Evolutionary conservation across 2,888 invertebrate species (phyloP), one percentile per base, ranked within the genome.

Genomic region (Eucera pruinosa): DNA sequence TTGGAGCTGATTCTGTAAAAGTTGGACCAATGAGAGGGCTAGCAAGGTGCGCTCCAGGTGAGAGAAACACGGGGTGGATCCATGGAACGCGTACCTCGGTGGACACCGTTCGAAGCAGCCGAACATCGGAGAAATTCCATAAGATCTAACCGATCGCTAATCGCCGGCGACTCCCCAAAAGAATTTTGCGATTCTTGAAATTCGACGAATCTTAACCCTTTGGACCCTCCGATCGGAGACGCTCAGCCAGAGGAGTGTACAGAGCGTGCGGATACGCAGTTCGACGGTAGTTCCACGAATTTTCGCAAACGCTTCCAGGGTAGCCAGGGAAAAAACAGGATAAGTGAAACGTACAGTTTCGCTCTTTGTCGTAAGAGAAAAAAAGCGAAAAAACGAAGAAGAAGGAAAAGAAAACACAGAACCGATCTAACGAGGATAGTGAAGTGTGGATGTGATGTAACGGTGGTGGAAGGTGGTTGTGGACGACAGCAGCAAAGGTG

Each of bases 401-500:
- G 41, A 13, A n/a, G 9, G 33, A 48, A 45, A 39, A 23, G 20
- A 48, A 48, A 36, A 18, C 18, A 33, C 41, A 33, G 43, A 60
- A 27, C 25, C 7, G 18, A 58, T n/a, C 23, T 30, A 30, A 45
- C 75, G 41, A 33, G 60, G 25, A 52, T 55, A 78, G 86, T 81
- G 82, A 60, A 74, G 80, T 76, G 85, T 86, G 84, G 71, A 86
- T 86, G 84, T 82, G 85, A 80, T 80, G 79, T 73, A 61, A 79
- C 68, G 25, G 84, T 80, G 80, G 85, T 85, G 80, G 72, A 72
- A 78, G 76, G 85, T 85, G 84, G 80, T 81, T 71, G 86, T 82
- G 85, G 82, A 80, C 80, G 80, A 62, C 78, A 39, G 45, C 75
- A 52, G 61, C 66, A 73, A 71, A 64, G 73, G 84, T 83, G 85